Evolutionary conservation across 2,113 vertebrate species (phyloP), one percentile per base, ranked within the genome.

Genomic region (Merops nubicus): DNA sequence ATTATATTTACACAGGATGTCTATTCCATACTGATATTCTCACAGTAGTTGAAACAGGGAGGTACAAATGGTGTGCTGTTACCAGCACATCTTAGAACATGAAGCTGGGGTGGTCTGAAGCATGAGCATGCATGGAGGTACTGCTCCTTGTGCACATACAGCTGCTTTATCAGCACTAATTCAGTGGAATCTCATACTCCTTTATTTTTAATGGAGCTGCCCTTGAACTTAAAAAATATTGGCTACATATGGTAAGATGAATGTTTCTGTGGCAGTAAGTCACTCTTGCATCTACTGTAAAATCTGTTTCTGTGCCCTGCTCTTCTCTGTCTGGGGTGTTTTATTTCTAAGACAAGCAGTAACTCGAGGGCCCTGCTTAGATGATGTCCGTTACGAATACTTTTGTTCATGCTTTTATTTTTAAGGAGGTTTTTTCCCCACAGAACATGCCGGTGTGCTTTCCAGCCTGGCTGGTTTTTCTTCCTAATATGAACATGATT

Each of bases 121-220:
- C 47, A 3, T 0, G 1, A 19, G 22, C 0, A 8, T 3, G 45
- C 26, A 48, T 38, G 72, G 15, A 51, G 36, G 9, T 8, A 3
- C 0, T 2, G 1, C 25, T 56, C 5, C 78, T 5, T 29, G 38
- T 17, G 16, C 50, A 9, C 2, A 5, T 3, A 3, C 57, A 23
- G 6, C 5, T 57, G 33, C 69, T 85, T 47, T 15, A 36, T 14
- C 42, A 89, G 29, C 74, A 51, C 17, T 7, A 11, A 79, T n/a
- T n/a, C 70, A 15, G 34, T 0, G 69, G 6, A 75, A 25, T 47
- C 53, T 85, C 50, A 13, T 15, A 31, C 57, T 88, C n/a, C 42
- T 56, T 19, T 34, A 18, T 45, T 65, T 82, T 53, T 22, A 51
- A 38, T 31, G 57, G 36, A 47, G 22, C 22, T 74, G 70, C 67